Evolutionary conservation across 1,140 invertebrate species (phyloP).

Genomic region (Eurosta solidaginis): DNA sequence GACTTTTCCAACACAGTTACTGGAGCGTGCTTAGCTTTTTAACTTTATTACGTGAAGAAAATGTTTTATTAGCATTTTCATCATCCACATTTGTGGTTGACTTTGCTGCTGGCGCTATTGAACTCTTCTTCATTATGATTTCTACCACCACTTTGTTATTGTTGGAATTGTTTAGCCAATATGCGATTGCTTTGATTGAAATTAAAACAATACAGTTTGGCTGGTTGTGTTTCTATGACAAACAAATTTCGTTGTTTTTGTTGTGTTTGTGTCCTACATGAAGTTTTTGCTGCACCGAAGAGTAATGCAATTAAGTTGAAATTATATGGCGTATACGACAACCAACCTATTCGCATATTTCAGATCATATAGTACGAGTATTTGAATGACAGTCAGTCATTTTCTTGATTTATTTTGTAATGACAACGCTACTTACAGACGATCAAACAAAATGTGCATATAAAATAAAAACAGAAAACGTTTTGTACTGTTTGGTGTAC

Average conservation of each 20-base stretch:
- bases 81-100: not conserved
- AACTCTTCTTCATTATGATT: not conserved
- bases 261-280: not conserved
- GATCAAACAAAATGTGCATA: not conserved
- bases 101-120: not conserved
- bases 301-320: not conserved
- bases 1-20: constrained; percentile 23
- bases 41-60: constrained; percentile 20
- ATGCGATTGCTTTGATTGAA: not conserved
- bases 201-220: not conserved
- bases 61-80: constrained; percentile 11
- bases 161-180: not conserved
- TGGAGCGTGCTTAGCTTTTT: constrained; percentile 19
- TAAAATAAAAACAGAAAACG: too few relatives aligned
- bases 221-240: not conserved
- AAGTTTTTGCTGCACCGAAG: not conserved
- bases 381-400: not conserved
- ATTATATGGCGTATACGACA: not conserved
- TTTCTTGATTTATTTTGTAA: not conserved
- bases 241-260: not conserved
- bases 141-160: not conserved
- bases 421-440: not conserved
- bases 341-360: not conserved
- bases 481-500: too few relatives aligned
- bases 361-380: not conserved